Evolutionary conservation across 2,113 vertebrate species (phyloP), one percentile per base, ranked within the genome.

Genomic region (Neofelis nebulosa): DNA sequence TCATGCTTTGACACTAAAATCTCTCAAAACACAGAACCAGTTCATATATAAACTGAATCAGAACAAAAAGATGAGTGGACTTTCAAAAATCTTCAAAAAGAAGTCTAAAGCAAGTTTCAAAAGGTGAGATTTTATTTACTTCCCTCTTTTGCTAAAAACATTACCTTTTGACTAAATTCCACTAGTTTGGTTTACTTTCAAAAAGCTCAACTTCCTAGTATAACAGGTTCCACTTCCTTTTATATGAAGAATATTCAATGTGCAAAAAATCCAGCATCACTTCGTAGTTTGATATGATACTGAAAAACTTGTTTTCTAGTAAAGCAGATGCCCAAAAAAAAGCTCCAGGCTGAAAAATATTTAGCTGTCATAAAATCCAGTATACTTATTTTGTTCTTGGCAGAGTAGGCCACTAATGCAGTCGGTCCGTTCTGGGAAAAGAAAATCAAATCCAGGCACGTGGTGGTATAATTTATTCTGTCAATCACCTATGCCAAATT

Each of bases 301-400:
- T 61, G 23, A 97, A 52, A 74, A 95, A 91, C 45, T 81, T 91
- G 86, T 96, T 88, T 98, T 96, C 57, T 98, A 96, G 87, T 76
- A 97, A 95, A 91, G 48, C 65, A 86, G 94, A 94, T 93, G 69
- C n/a, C 57, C 86, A 80, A 91, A 45, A 45, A 45, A n/a, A 71
- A 18, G 2, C 61, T 87, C 29, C 82, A 94, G 87, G 63, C 31
- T 96, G 57, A 96, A 91, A 97, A 97, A 85, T 69, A 96, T 74
- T 94, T 82, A 97, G 68, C 36, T 88, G 88, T 94, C 23, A 2
- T 96, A 95, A 98, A 96, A 97, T 95, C 81, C 55, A 96, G 57
- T 91, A 31, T 95, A 94, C 94, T 98, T 97, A 88, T 97, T 97
- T 97, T 80, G 91, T 94, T 98, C 73, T 96, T 97, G 97, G 92